Percentiles rank a stretch among this genome's conserved stretches.
phyloP scores from a whole-genome alignment of 2,888 invertebrate genomes.

The Cylindroiulus punctatus region DNA sequence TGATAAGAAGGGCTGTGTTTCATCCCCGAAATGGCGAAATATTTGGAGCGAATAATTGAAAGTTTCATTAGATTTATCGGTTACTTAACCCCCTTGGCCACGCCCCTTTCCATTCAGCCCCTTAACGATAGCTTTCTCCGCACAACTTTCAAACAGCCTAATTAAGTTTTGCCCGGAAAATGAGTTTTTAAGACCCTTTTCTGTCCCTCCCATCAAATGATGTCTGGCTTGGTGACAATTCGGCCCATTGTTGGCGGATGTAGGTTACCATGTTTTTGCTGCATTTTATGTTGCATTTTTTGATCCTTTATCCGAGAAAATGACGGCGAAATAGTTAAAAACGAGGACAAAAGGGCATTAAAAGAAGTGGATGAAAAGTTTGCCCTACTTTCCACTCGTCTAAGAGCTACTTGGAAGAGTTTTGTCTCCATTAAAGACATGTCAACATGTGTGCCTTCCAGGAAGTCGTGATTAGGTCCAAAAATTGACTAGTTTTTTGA shows the following conservation, averaged over 20 bases:
- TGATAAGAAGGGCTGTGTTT: no score
- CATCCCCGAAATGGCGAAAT: neutral
- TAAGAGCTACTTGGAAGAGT: neutral
- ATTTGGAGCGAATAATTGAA: constrained; percentile 27
- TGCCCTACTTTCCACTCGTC: neutral
- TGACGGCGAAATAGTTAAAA: constrained; percentile 11
- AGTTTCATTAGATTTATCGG: neutral
- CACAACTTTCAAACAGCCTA: neutral
- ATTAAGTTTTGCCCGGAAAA: neutral
- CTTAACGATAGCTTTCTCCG: neutral
- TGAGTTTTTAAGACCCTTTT: neutral
- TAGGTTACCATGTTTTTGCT: neutral
- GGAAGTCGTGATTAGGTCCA: neutral
- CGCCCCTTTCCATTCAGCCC: neutral
- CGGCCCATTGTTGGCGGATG: neutral
- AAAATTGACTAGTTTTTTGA: neutral
- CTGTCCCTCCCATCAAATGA: neutral
- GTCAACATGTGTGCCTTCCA: neutral
- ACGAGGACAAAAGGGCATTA: neutral
- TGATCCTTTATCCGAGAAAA: constrained; percentile 14
- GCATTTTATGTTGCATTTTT: constrained; percentile 5
- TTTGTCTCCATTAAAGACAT: neutral
- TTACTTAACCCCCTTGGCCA: neutral
- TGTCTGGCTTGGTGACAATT: constrained; percentile 17
- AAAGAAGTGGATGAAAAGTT: neutral